phyloP scores from a whole-genome alignment of 2,888 invertebrate species.

The Philaethria dido region DNA sequence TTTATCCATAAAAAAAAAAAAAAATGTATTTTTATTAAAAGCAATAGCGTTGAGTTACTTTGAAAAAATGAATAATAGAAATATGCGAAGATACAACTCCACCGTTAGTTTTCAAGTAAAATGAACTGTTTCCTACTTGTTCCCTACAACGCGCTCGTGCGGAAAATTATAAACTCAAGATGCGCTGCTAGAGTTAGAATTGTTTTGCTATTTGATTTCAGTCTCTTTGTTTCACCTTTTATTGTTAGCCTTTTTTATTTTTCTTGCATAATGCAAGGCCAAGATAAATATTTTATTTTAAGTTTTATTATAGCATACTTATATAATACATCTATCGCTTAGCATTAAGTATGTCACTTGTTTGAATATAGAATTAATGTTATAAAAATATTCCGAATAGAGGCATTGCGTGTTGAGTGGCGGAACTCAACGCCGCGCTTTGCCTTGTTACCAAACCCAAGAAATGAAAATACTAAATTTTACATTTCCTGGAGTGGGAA shows the following conservation, averaged over 20 bases:
- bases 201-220: constrained; percentile 28
- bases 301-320: neutral
- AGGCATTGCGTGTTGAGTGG: no score
- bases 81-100: neutral
- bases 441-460: no score
- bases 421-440: no score
- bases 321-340: no score
- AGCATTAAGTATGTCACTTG: neutral
- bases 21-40: constrained; percentile 1
- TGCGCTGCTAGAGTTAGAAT: constrained; percentile 25
- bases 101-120: constrained; percentile 23
- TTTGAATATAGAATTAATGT: no score
- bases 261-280: neutral
- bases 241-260: constrained; percentile 16
- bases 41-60: neutral
- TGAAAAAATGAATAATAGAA: constrained; percentile 11
- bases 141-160: constrained; percentile 27
- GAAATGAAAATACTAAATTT: no score
- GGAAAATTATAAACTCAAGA: constrained; percentile 39
- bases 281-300: neutral
- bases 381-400: no score
- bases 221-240: constrained; percentile 17
- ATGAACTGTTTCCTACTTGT: constrained; percentile 25
- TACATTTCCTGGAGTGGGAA: no score
- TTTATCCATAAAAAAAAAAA: no score